Evolutionary conservation across 2,888 invertebrate genomes (phyloP).

Genomic region (Cataglyphis livida): DNA sequence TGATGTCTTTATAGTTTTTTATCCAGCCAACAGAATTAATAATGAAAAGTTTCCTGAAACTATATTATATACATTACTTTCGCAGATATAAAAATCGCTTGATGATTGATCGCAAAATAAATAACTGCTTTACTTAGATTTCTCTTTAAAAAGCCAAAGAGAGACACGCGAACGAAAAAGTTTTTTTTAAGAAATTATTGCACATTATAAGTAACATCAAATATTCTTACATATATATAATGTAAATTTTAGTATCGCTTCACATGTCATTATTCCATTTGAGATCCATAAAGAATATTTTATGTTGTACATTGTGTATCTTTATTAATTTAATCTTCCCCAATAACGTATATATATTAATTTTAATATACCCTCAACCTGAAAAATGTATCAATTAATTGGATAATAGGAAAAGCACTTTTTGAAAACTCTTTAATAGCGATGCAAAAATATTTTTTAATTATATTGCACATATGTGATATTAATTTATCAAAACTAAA

Average conservation of each 20-base stretch:
- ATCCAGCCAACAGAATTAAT: background rate
- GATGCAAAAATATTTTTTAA: background rate
- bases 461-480: constrained; percentile 2
- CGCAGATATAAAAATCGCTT: background rate
- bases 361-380: background rate
- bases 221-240: background rate
- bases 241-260: background rate
- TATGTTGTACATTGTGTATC: background rate
- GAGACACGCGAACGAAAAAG: background rate
- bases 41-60: background rate
- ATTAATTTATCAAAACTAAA: background rate
- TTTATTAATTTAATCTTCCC: background rate
- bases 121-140: background rate
- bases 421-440: background rate
- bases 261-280: background rate
- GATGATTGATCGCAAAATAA: background rate
- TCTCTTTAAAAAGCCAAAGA: background rate
- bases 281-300: background rate
- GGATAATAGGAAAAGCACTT: background rate
- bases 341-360: background rate
- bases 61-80: background rate
- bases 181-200: background rate
- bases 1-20: background rate
- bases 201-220: background rate
- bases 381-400: background rate